Percentiles rank a stretch among this genome's conserved stretches.
Evolutionary conservation across 2,797 vertebrate genomes (phyloP).

Genomic region (Danio jaintianensis): DNA sequence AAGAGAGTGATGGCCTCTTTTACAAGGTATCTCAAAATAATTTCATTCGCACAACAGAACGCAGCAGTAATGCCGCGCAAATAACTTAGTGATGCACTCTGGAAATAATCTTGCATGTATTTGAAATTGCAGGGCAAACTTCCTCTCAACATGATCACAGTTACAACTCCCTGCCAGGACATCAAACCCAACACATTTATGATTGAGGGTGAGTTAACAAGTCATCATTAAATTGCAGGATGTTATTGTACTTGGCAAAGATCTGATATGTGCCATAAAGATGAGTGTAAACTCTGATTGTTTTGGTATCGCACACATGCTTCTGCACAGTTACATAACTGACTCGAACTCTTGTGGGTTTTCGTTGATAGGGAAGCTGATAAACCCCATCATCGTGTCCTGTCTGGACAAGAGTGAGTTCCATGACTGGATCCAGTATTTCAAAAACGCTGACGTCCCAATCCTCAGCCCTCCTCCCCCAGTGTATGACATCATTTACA

Average conservation of each 20-base stretch:
- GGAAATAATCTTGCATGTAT: background rate
- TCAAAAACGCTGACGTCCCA: slow-evolving; percentile 79
- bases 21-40: slow-evolving; percentile 85
- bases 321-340: background rate
- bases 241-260: slow-evolving; percentile 11
- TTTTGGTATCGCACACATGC: background rate
- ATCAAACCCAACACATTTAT: slow-evolving; percentile 89
- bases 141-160: slow-evolving; percentile 88
- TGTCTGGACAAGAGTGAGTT: slow-evolving; percentile 77
- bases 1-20: slow-evolving; percentile 83
- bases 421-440: slow-evolving; percentile 82
- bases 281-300: background rate
- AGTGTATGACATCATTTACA: slow-evolving; percentile 87
- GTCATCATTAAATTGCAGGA: background rate
- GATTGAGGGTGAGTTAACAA: slow-evolving; percentile 87
- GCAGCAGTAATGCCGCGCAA: background rate
- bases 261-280: slow-evolving; percentile 26
- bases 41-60: background rate
- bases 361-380: slow-evolving; percentile 78
- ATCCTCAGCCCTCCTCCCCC: slow-evolving; percentile 81
- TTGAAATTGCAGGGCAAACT: slow-evolving; percentile 87
- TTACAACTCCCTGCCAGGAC: slow-evolving; percentile 90
- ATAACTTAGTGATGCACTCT: background rate
- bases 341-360: slow-evolving; percentile 51
- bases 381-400: slow-evolving; percentile 85